A percentile compares a stretch with the other conserved stretches of the same genome.
Evolutionary conservation across 1,140 invertebrate species (phyloP).

Genomic region (Sycophila sp.): DNA sequence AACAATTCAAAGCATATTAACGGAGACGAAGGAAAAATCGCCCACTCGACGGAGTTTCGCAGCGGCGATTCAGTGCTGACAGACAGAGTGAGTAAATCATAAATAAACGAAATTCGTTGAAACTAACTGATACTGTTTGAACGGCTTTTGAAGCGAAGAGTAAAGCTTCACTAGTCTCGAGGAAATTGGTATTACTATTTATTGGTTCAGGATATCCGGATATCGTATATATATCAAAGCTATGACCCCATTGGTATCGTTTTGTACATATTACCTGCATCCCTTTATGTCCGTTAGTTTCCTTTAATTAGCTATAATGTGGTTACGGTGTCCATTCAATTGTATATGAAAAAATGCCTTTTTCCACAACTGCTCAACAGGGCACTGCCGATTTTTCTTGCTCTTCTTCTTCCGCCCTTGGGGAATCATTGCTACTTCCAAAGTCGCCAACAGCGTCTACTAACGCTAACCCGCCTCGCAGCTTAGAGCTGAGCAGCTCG

Average conservation of each 20-base stretch:
- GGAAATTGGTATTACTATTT: too few relatives aligned
- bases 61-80: slow-evolving; percentile 49
- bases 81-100: slow-evolving; percentile 59
- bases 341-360: slow-evolving; percentile 37
- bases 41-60: not conserved
- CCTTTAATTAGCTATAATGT: not conserved
- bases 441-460: slow-evolving; percentile 40
- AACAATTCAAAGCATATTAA: slow-evolving; percentile 33
- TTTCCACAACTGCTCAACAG: slow-evolving; percentile 50
- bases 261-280: too few relatives aligned
- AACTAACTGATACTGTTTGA: too few relatives aligned
- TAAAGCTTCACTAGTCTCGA: too few relatives aligned
- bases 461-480: slow-evolving; percentile 52
- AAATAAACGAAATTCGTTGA: too few relatives aligned
- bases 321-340: slow-evolving; percentile 41
- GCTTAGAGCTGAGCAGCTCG: slow-evolving; percentile 15
- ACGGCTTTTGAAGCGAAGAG: too few relatives aligned
- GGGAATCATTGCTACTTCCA: slow-evolving; percentile 38
- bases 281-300: too few relatives aligned
- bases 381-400: slow-evolving; percentile 60
- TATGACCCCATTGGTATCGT: too few relatives aligned
- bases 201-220: too few relatives aligned
- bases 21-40: slow-evolving; percentile 48
- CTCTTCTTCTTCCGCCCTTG: slow-evolving; percentile 41
- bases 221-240: too few relatives aligned